phyloP scores from a whole-genome alignment of 2,888 invertebrate species.

The Ametastegia equiseti region DNA sequence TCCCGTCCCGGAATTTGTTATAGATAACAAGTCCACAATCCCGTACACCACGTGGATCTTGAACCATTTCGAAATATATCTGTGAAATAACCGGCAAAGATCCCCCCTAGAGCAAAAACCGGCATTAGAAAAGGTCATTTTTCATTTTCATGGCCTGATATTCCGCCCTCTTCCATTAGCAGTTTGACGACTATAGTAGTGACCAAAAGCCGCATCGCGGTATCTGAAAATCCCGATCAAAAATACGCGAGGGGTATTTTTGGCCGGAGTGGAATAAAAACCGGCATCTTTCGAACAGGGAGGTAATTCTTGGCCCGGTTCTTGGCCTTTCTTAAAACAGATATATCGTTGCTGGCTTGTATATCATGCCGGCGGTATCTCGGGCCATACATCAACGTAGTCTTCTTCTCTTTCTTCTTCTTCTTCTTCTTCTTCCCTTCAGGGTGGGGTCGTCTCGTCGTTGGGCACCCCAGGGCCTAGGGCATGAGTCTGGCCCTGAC shows the following conservation, averaged over 20 bases:
- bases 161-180: not conserved
- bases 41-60: too few species aligned
- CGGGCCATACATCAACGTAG: constrained; percentile 59
- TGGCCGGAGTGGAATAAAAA: not conserved
- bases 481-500: not conserved
- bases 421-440: not conserved
- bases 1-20: too few species aligned
- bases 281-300: not conserved
- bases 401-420: constrained; percentile 2
- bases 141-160: too few species aligned
- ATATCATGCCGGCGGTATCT: constrained; percentile 55
- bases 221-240: not conserved
- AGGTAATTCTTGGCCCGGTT: not conserved
- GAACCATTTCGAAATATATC: too few species aligned
- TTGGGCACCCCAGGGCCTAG: constrained; percentile 31
- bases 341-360: constrained; percentile 47
- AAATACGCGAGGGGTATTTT: not conserved
- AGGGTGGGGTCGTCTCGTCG: not conserved
- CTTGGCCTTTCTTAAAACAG: constrained; percentile 45
- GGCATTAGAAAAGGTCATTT: too few species aligned
- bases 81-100: too few species aligned
- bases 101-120: too few species aligned
- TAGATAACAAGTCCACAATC: too few species aligned
- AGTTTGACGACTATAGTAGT: not conserved
- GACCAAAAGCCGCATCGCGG: not conserved